Base-by-base conservation (phyloP, 2,113 vertebrate species). In the Phaetusa simplex region DNA sequence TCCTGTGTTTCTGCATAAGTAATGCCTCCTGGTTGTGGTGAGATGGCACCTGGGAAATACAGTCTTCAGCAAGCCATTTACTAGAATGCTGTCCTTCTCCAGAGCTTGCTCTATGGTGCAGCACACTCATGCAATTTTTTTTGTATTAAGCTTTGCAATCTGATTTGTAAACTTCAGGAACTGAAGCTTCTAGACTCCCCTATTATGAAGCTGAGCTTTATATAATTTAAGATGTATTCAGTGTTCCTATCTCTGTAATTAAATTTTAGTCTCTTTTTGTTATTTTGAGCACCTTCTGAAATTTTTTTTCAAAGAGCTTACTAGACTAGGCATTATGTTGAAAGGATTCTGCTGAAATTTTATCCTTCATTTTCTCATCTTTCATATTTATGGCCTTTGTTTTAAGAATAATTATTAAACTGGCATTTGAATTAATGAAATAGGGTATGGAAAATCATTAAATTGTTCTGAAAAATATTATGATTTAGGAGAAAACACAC, bases 231-330 rank as follows among this genome's bases (percentile, higher is more conserved):
- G 80, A 90, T 20, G 13, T 11, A 79, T 95, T 77, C 61, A 72
- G 32, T 42, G n/a, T 84, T 95, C 58, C 43, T 82, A 70, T 91
- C 70, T 83, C 53, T 82, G 78, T 93, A 93, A 90, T 96, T 87
- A 82, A 91, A 80, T 80, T 89, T 82, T 73, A 55, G 70, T 56
- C 77, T 92, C n/a, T 2, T 94, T 91, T 89, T 94, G 38, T 86
- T 77, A 86, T 72, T 95, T 95, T 79, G 49, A 82, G 58, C 83
- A 91, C 53, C 81, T 95, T 84, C 36, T 27, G 72, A 90, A 59
- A 7, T 86, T 69, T 92, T 83, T 80, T 84, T 95, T 72, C 83
- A 58, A 95, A 90, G 70, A 69, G 40, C 47, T 95, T 84, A 84
- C 38, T 29, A 95, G 43, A 84, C n/a, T 32, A 95, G 38, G 77